These are phyloP conservation scores for Heliconius himera DNA, from an alignment of 1,140 invertebrate species.

Conservation along the genomic window DNA sequence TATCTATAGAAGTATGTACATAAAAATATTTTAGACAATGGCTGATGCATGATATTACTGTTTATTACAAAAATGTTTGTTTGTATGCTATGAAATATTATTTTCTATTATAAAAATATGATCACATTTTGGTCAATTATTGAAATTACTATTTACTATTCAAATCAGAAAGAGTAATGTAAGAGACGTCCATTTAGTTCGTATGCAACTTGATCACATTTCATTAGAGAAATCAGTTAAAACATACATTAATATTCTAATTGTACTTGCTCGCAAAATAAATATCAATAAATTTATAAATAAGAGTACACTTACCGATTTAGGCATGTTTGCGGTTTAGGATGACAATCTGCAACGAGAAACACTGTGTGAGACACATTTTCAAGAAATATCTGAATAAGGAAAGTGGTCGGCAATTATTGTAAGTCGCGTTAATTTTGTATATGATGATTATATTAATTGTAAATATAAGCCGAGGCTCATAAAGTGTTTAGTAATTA, in stretches of 20 bases:
- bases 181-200: slow-evolving; percentile 52
- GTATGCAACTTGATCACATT: slow-evolving; percentile 65
- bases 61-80: neutral
- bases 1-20: neutral
- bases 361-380: slow-evolving; percentile 41
- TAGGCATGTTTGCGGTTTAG: slow-evolving; percentile 76
- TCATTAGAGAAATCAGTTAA: slow-evolving; percentile 72
- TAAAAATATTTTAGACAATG: neutral
- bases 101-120: neutral
- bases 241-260: slow-evolving; percentile 44
- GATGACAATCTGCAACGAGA: slow-evolving; percentile 74
- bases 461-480: neutral
- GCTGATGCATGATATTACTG: neutral
- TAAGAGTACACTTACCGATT: slow-evolving; percentile 69
- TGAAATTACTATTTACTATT: slow-evolving; percentile 19
- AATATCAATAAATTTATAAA: neutral
- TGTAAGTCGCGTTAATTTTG: slow-evolving; percentile 52
- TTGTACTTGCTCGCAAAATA: slow-evolving; percentile 25
- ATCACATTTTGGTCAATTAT: neutral
- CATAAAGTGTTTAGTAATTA: neutral
- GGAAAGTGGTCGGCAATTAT: slow-evolving; percentile 47
- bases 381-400: slow-evolving; percentile 47
- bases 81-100: neutral
- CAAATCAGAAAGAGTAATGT: slow-evolving; percentile 29
- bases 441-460: neutral